Evolutionary conservation across 2,888 invertebrate genomes (phyloP).

Genomic region (Chouioia cunea): DNA sequence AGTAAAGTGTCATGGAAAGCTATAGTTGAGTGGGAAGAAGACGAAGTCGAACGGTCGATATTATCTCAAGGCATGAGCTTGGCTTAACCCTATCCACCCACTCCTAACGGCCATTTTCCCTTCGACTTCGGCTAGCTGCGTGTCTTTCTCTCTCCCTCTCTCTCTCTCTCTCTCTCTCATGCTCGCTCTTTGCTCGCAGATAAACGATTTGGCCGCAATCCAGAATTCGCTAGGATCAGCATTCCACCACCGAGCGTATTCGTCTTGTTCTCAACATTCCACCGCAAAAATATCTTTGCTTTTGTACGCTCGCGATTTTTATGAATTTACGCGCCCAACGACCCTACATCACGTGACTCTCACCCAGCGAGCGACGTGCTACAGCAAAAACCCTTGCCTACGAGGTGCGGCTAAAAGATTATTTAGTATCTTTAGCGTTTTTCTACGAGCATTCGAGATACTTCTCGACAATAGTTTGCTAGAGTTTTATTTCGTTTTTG

Average conservation of each 20-base stretch:
- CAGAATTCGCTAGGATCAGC: slow-evolving; percentile 46
- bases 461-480: too few species aligned
- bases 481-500: too few species aligned
- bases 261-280: slow-evolving; percentile 33
- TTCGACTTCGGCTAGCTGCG: slow-evolving; percentile 35
- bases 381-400: too few species aligned
- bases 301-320: background rate
- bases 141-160: background rate
- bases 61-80: slow-evolving; percentile 30
- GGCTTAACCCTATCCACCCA: slow-evolving; percentile 44
- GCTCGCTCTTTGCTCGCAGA: slow-evolving; percentile 16
- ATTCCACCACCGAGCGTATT: slow-evolving; percentile 37
- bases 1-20: too few species aligned
- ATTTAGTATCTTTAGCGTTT: too few species aligned
- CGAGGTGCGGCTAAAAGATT: too few species aligned
- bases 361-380: too few species aligned
- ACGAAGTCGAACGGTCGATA: slow-evolving; percentile 37
- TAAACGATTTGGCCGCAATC: slow-evolving; percentile 48
- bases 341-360: too few species aligned
- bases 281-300: slow-evolving; percentile 33
- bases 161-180: background rate
- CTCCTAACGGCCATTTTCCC: slow-evolving; percentile 41
- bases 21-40: background rate
- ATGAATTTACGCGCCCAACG: too few species aligned
- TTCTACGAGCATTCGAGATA: too few species aligned